These are phyloP conservation scores for Heteractis magnifica DNA, from an alignment of 92 coral and sea anemone genomes.

Conservation along the genomic window DNA sequence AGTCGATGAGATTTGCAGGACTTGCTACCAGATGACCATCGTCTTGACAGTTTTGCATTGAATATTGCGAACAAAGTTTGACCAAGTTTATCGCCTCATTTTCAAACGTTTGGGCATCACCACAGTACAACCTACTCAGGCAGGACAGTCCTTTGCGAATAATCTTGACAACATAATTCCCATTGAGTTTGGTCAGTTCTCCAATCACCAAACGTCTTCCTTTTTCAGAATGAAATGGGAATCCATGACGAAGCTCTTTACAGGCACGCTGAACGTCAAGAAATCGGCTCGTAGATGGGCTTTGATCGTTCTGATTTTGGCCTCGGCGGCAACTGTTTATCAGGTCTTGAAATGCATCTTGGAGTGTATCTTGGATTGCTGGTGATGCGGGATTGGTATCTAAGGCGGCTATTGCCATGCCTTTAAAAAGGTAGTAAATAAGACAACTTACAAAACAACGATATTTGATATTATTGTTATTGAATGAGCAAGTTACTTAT, in stretches of 20 bases:
- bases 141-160: neutral
- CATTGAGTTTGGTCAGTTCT: conserved; percentile 1
- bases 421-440: no score
- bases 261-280: neutral
- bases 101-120: conserved; percentile 2
- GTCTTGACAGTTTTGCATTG: neutral
- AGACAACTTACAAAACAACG: no score
- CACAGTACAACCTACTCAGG: neutral
- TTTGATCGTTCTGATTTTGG: neutral
- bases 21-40: neutral
- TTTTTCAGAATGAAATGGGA: neutral
- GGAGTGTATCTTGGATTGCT: neutral
- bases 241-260: neutral
- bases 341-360: neutral
- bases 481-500: no score
- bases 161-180: conserved; percentile 9
- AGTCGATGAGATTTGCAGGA: conserved; percentile 1
- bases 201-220: neutral
- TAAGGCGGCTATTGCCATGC: neutral
- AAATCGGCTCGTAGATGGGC: neutral
- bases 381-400: neutral
- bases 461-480: no score
- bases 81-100: neutral
- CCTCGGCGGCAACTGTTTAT: neutral
- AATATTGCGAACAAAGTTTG: conserved; percentile 3